phyloP scores from a whole-genome alignment of 2,113 vertebrate genomes.

The Anolis carolinensis region DNA sequence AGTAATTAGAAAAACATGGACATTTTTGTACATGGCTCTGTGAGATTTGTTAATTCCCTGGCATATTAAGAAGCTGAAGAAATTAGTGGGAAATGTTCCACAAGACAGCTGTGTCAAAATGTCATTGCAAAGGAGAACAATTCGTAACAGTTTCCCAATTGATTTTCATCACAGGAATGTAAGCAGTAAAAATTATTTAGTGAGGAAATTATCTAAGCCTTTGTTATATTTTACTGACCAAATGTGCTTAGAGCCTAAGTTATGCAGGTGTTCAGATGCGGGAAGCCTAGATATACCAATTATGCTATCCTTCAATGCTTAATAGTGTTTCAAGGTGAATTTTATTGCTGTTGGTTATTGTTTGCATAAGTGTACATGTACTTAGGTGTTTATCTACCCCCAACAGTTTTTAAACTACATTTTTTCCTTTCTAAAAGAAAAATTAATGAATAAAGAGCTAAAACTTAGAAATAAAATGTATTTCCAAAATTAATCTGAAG shows the following conservation, averaged over 20 bases:
- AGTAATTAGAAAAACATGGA: constrained; percentile 31
- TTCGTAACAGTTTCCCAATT: not conserved
- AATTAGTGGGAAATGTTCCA: constrained; percentile 33
- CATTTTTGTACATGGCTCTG: not conserved
- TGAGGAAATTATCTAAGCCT: not conserved
- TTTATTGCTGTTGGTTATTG: no score
- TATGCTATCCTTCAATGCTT: not conserved
- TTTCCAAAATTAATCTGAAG: no score
- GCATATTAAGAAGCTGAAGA: constrained; percentile 12
- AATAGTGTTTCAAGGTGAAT: not conserved
- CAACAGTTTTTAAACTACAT: no score
- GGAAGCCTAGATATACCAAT: not conserved
- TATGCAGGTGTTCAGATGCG: not conserved
- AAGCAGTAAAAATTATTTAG: not conserved
- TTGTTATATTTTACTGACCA: not conserved
- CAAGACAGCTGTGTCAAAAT: constrained; percentile 20
- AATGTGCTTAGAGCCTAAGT: not conserved
- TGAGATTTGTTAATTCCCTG: constrained; percentile 3
- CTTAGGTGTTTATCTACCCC: no score
- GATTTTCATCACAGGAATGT: not conserved
- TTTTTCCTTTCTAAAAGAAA: no score
- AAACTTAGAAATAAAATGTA: no score
- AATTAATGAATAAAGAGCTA: no score
- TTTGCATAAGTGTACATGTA: no score
- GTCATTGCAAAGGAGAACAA: constrained; percentile 19